These are phyloP conservation scores for Oreochromis mossambicus DNA, from an alignment of 2,797 vertebrate species.

Conservation along the genomic window DNA sequence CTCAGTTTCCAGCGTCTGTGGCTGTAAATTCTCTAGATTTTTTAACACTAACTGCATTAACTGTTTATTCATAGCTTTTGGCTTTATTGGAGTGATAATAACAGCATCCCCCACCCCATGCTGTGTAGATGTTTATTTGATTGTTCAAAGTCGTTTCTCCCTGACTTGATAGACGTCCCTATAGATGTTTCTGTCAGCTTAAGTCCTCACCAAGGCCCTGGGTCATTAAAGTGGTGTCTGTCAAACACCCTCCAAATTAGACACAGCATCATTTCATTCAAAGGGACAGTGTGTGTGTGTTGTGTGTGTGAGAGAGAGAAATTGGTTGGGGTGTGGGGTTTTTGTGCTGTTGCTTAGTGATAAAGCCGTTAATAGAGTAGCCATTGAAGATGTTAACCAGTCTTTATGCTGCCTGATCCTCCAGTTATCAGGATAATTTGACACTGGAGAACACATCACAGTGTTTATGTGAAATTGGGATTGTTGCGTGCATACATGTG, in stretches of 20 bases:
- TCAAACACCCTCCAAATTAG: conserved; percentile 63
- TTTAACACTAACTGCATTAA: background rate
- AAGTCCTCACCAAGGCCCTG: conserved; percentile 41
- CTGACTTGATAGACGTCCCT: conserved; percentile 35
- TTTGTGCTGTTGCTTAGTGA: conserved; percentile 59
- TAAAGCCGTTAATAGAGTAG: conserved; percentile 62
- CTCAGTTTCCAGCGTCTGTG: background rate
- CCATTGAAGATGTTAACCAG: conserved; percentile 60
- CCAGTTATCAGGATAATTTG: conserved; percentile 62
- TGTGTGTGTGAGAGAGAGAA: background rate
- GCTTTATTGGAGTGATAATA: conserved; percentile 28
- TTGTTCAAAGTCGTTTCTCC: conserved; percentile 13
- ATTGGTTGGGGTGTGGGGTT: background rate
- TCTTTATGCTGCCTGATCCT: conserved; percentile 50
- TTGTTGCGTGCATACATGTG: background rate
- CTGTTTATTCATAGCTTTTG: conserved; percentile 3
- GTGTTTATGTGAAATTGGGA: conserved; percentile 4
- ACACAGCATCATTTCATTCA: conserved; percentile 35
- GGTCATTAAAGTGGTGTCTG: conserved; percentile 66
- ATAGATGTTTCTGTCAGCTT: conserved; percentile 57
- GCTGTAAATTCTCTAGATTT: background rate
- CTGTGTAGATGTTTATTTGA: conserved; percentile 9
- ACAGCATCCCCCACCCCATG: background rate
- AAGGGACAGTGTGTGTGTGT: background rate
- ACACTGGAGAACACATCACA: conserved; percentile 12